phyloP scores from a whole-genome alignment of 30 jellyfish, hydroid and myxozoan genomes.

The Turritopsis rubra region DNA sequence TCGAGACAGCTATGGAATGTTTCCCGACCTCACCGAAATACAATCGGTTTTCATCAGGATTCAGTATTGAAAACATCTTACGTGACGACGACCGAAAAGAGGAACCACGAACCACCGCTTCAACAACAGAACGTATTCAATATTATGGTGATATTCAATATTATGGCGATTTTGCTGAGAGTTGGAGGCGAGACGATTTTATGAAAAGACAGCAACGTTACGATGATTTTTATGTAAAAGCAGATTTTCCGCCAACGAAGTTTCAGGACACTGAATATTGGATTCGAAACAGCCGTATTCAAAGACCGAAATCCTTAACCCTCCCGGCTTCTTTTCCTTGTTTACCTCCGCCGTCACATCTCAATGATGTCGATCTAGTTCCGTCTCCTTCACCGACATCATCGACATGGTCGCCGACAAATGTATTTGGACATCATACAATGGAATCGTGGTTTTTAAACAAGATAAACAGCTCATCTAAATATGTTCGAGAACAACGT shows the following conservation, averaged over 20 bases:
- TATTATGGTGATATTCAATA: background rate
- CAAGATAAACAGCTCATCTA: background rate
- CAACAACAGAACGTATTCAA: background rate
- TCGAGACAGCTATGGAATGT: background rate
- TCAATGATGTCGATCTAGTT: background rate
- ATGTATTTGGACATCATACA: slow-evolving; percentile 1
- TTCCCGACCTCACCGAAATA: background rate
- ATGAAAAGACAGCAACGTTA: background rate
- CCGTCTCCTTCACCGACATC: slow-evolving; percentile 26
- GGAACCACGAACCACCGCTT: background rate
- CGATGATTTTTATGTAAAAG: background rate
- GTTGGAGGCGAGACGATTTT: slow-evolving; percentile 16
- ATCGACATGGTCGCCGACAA: slow-evolving; percentile 24
- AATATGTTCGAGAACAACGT: background rate
- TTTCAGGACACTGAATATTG: slow-evolving; percentile 11
- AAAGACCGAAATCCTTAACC: slow-evolving; percentile 8
- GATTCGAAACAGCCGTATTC: slow-evolving; percentile 1
- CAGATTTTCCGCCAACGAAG: background rate
- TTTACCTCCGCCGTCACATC: background rate
- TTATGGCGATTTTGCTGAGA: background rate
- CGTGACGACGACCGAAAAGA: background rate
- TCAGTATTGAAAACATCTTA: slow-evolving; percentile 16
- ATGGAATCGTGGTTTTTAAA: slow-evolving; percentile 10
- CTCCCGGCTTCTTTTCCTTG: background rate
- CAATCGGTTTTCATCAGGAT: background rate